These are phyloP conservation scores for Sisor rabdophorus DNA, from an alignment of 2,113 vertebrate genomes.

Conservation along the genomic window DNA sequence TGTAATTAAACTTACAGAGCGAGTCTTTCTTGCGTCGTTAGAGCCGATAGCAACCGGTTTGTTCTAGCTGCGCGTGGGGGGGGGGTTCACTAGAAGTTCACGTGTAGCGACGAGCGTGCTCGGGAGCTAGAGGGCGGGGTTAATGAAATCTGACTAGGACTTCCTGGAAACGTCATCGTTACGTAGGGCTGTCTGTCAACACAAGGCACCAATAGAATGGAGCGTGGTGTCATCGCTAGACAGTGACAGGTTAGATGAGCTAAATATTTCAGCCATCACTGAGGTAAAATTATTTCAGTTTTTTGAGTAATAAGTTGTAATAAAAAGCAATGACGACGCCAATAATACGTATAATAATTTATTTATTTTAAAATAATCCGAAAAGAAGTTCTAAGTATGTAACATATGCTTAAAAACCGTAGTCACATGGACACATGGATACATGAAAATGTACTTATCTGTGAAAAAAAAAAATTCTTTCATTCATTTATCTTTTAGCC, in stretches of 20 bases:
- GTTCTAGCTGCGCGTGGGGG: conserved; percentile 48
- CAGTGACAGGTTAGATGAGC: neutral
- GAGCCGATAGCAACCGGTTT: conserved; percentile 42
- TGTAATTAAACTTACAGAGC: neutral
- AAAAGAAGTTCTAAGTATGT: no score
- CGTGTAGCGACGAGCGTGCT: conserved; percentile 14
- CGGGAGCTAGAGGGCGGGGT: neutral
- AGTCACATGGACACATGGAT: no score
- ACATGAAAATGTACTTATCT: no score
- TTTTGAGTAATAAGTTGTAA: no score
- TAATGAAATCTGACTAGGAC: conserved; percentile 26
- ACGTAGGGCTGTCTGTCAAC: neutral
- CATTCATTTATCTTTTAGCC: no score
- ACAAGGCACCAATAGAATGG: neutral
- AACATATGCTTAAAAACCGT: no score
- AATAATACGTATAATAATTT: no score
- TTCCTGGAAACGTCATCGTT: conserved; percentile 30
- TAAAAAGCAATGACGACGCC: neutral
- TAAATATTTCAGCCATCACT: neutral
- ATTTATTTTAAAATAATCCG: no score
- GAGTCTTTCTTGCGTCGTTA: conserved; percentile 30
- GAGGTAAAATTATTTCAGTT: neutral
- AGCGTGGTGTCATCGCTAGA: neutral
- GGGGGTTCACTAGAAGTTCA: conserved; percentile 40
- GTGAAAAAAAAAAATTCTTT: no score